Conservation (phyloP, 2,888 invertebrate genomes). For the Agrotis ipsilon region DNA sequence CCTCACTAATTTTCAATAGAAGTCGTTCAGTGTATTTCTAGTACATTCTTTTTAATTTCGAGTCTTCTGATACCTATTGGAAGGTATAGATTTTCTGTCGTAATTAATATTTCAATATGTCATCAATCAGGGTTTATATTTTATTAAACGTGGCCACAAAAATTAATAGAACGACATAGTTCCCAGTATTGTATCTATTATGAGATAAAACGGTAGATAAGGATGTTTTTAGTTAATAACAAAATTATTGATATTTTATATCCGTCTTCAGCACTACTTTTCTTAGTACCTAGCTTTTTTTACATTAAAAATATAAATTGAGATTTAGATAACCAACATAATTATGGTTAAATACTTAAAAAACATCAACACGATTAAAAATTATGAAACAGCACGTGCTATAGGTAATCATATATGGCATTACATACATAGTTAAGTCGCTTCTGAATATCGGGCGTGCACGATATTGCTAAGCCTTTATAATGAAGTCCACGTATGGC, state of each 20-base stretch:
- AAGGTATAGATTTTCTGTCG: not conserved
- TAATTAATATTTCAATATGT: constrained; percentile 20
- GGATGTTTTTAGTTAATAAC: constrained; percentile 9
- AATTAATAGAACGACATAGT: constrained; percentile 33
- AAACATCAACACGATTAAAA: constrained; percentile 18
- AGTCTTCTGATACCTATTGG: constrained; percentile 10
- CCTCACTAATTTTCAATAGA: constrained; percentile 20
- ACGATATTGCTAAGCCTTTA: constrained; percentile 57
- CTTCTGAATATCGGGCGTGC: constrained; percentile 23
- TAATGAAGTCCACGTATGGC: constrained; percentile 75
- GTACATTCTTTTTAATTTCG: constrained; percentile 5
- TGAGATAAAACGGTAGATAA: constrained; percentile 40
- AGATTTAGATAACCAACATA: constrained; percentile 35
- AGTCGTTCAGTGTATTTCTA: not conserved
- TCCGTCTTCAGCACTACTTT: constrained; percentile 32
- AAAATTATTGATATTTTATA: constrained; percentile 19
- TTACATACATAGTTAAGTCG: constrained; percentile 3
- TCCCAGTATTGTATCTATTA: constrained; percentile 43
- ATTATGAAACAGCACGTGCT: constrained; percentile 33
- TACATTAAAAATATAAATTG: constrained; percentile 19
- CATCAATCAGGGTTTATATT: constrained; percentile 13
- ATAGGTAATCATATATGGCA: not conserved
- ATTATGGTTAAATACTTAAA: constrained; percentile 2
- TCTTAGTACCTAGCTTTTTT: constrained; percentile 23
- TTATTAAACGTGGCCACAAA: constrained; percentile 21